A percentile compares a stretch with the other conserved stretches of the same genome.
Conservation (phyloP, 2,888 invertebrate genomes). For the Eupithecia pulchellata region DNA sequence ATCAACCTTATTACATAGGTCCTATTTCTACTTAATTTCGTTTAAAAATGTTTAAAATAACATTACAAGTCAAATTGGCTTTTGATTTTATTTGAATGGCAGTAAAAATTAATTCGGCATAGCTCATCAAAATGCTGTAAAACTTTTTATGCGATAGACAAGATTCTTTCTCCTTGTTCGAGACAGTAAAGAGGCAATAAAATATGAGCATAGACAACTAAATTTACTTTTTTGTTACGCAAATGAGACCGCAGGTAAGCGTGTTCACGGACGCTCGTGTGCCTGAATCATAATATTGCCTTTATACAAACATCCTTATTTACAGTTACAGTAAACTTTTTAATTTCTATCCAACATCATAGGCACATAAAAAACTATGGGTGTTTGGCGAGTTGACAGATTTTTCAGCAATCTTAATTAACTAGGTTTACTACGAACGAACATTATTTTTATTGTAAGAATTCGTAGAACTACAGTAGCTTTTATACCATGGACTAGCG, state of each 20-base stretch:
- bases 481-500: no score
- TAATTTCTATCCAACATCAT: no score
- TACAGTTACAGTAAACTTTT: no score
- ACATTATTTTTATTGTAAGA: no score
- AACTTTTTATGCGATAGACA: slow-evolving; percentile 41
- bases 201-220: slow-evolving; percentile 50
- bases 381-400: no score
- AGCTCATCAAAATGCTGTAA: slow-evolving; percentile 40
- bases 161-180: slow-evolving; percentile 39
- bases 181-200: slow-evolving; percentile 55
- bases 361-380: no score
- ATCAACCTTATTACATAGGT: slow-evolving; percentile 33
- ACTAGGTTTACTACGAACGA: no score
- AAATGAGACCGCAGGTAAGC: slow-evolving; percentile 58
- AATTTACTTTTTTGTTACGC: slow-evolving; percentile 53
- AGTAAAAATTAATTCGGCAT: slow-evolving; percentile 29
- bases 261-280: slow-evolving; percentile 58
- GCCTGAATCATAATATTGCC: slow-evolving; percentile 56
- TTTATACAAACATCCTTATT: not conserved
- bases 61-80: slow-evolving; percentile 29
- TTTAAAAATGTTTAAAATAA: slow-evolving; percentile 28
- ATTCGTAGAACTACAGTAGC: no score
- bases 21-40: slow-evolving; percentile 27
- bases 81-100: slow-evolving; percentile 28
- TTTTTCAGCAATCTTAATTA: no score